phyloP scores from a whole-genome alignment of 92 coral and sea anemone species.

The Palythoa heliodiscus region DNA sequence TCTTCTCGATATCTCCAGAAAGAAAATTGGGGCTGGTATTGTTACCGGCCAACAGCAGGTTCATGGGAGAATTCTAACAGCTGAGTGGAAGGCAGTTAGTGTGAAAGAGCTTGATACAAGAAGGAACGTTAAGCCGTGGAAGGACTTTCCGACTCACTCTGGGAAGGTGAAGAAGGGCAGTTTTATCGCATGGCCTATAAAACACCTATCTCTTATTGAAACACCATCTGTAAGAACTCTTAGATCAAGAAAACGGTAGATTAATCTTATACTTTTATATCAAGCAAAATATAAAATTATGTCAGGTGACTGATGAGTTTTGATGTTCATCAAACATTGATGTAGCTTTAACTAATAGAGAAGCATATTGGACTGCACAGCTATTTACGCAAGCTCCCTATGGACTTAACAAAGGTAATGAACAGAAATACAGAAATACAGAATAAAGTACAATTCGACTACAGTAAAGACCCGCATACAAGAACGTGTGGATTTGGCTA shows the following conservation, averaged over 20 bases:
- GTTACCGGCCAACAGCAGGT: not conserved
- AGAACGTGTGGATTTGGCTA: too few species aligned
- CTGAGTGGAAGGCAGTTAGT: not conserved
- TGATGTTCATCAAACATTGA: too few species aligned
- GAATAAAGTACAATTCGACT: too few species aligned
- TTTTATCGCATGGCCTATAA: slow-evolving; percentile 35
- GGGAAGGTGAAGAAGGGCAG: slow-evolving; percentile 37
- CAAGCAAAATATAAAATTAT: too few species aligned
- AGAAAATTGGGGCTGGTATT: not conserved
- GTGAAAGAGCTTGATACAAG: not conserved
- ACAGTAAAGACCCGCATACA: too few species aligned
- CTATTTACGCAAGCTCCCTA: too few species aligned
- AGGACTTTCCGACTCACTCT: slow-evolving; percentile 41
- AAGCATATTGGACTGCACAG: too few species aligned
- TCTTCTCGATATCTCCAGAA: not conserved
- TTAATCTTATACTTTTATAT: too few species aligned
- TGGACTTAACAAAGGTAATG: too few species aligned
- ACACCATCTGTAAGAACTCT: not conserved
- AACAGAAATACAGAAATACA: too few species aligned
- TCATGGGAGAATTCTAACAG: not conserved
- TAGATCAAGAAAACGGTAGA: not conserved
- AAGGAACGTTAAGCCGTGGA: slow-evolving; percentile 43
- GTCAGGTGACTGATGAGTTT: too few species aligned
- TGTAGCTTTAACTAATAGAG: too few species aligned
- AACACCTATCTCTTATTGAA: not conserved